Evolutionary conservation across 2,113 vertebrate genomes (phyloP).

Genomic region (Antennarius striatus): DNA sequence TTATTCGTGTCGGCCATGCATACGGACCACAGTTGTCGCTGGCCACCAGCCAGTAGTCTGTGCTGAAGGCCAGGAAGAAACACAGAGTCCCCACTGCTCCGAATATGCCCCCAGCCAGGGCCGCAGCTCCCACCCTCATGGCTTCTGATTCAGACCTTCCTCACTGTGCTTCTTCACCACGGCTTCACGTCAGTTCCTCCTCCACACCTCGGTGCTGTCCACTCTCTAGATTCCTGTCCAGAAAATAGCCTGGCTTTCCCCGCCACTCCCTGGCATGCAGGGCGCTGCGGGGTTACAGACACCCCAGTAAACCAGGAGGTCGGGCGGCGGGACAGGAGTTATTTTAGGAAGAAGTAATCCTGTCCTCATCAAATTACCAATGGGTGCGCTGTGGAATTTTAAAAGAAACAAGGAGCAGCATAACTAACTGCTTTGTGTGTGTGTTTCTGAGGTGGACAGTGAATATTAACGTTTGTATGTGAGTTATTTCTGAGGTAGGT

Average conservation of each 20-base stretch:
- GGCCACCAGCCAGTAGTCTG: conserved; percentile 89
- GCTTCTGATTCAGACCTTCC: conserved; percentile 29
- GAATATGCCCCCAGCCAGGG: conserved; percentile 81
- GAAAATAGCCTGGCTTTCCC: conserved; percentile 24
- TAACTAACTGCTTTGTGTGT: conserved; percentile 18
- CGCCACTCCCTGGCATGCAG: conserved; percentile 59
- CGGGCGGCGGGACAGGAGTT: conserved; percentile 57
- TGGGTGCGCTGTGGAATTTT: conserved; percentile 37
- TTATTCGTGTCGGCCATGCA: conserved; percentile 26
- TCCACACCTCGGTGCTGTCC: conserved; percentile 20
- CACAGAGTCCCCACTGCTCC: conserved; percentile 80
- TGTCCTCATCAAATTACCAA: conserved; percentile 79
- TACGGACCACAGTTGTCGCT: conserved; percentile 80
- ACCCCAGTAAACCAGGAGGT: conserved; percentile 38
- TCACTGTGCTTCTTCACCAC: conserved; percentile 3
- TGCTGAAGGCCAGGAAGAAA: conserved; percentile 85
- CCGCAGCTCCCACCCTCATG: conserved; percentile 83
- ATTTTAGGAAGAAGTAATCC: conserved; percentile 80
- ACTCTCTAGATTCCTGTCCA: conserved; percentile 19
- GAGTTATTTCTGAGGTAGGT: conserved; percentile 59
- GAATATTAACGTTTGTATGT: conserved; percentile 40
- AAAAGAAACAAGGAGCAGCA: conserved; percentile 35
- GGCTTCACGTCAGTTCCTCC: conserved; percentile 12
- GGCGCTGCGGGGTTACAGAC: conserved; percentile 18
- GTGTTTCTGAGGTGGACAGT: conserved; percentile 11